These are phyloP conservation scores for Entomyzon cyanotis DNA, from an alignment of 2,113 vertebrate species.

Conservation along the genomic window DNA sequence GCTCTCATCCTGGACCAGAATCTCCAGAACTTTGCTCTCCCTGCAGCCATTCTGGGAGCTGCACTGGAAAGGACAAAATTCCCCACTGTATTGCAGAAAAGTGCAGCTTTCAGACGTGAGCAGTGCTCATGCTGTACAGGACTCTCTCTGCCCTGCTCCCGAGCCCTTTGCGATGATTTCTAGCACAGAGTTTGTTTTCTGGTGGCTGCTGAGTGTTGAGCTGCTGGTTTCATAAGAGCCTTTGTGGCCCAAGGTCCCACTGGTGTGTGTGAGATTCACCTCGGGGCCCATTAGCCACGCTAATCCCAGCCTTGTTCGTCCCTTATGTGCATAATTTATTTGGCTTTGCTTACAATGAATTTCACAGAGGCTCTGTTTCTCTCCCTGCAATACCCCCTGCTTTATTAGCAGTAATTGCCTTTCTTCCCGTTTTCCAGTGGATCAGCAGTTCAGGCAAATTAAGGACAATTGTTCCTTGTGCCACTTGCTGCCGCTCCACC, in stretches of 20 bases:
- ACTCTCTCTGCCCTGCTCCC: background rate
- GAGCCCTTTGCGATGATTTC: background rate
- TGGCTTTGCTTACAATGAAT: background rate
- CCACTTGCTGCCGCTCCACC: background rate
- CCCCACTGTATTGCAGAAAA: background rate
- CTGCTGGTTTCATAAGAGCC: background rate
- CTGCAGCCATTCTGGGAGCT: background rate
- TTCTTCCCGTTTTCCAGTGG: background rate
- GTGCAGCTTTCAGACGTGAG: background rate
- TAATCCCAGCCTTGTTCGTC: background rate
- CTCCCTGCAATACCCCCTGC: background rate
- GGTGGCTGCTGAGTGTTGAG: background rate
- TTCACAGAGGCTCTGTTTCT: background rate
- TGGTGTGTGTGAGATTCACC: background rate
- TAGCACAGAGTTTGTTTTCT: background rate
- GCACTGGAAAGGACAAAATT: background rate
- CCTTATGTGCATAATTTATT: constrained; percentile 12
- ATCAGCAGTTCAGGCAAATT: background rate
- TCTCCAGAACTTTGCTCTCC: background rate
- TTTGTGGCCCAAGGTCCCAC: constrained; percentile 2
- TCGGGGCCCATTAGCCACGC: background rate
- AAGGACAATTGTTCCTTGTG: background rate
- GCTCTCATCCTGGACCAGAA: background rate
- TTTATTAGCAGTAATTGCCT: constrained; percentile 13
- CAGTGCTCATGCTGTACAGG: background rate